Base-by-base conservation (phyloP, 2,888 invertebrate genomes). In the Barypeithes pellucidus region DNA sequence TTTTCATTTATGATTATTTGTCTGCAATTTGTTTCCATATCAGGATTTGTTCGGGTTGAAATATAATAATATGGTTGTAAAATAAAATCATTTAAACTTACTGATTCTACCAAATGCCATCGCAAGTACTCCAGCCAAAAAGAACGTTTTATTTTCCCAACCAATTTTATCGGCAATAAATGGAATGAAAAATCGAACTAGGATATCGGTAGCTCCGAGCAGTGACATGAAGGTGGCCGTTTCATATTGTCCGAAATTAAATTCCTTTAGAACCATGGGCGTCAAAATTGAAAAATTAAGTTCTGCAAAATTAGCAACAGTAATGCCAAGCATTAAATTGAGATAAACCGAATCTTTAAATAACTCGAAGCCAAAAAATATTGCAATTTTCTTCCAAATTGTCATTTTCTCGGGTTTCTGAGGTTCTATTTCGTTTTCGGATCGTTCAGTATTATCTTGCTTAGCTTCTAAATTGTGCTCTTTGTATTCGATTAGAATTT, bases 261-360 rank as follows among this genome's bases (percentile, higher is more conserved):
- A 91, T 79, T 93, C 93, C 16, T 88, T 88, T n/a, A 93, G 85
- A 77, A 93, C 91, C 76, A 93, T 92, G 0, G 93, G 93, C 0
- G 92, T 93, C 60, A 93, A 81, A 60, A 93, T 89, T 1, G 93
- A 91, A 82, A 93, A 93, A 82, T 93, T 93, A 5, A 93, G 79
- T 83, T 93, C 93, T 3, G 90, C 90, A 79, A 93, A 93, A 80
- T 90, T 91, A 0, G 92, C 92, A 43, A 93, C 85, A 0, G 92
- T 93, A 59, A 93, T 87, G 0, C 93, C 93, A 66, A 93, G 81
- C 88, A 93, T 92, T 12, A 93, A 86, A 79, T 92, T 93, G 2
- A 93, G 88, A 79, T 91, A 93, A 3, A 91, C 89, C 12, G 89
- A 89, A 84, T 93, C 93, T 77, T 90, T 89, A 67, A 93, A 83